These are phyloP conservation scores for Ceratosolen solmsi DNA, from an alignment of 1,140 invertebrate genomes.

Conservation along the genomic window DNA sequence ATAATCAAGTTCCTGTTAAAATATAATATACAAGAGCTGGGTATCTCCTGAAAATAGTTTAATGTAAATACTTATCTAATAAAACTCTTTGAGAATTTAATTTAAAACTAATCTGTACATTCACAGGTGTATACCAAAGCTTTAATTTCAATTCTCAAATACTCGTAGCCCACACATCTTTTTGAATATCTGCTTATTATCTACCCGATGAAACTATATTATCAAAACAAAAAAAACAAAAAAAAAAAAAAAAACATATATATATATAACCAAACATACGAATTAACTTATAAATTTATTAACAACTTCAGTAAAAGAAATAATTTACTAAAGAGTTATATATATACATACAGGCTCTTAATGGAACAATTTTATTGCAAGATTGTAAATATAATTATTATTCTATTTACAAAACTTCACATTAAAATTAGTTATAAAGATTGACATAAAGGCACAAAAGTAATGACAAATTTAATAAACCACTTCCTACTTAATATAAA, in stretches of 20 bases:
- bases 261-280: slow-evolving; percentile 40
- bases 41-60: slow-evolving; percentile 52
- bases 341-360: slow-evolving; percentile 43
- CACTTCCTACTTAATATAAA: slow-evolving; percentile 50
- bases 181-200: not conserved
- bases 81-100: slow-evolving; percentile 40
- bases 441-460: slow-evolving; percentile 50
- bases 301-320: slow-evolving; percentile 51
- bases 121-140: not conserved
- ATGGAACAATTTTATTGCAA: slow-evolving; percentile 50
- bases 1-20: slow-evolving; percentile 46
- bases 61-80: slow-evolving; percentile 49
- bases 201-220: slow-evolving; percentile 13
- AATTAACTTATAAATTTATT: slow-evolving; percentile 57
- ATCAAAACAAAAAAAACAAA: slow-evolving; percentile 28
- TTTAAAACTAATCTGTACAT: slow-evolving; percentile 16
- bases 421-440: slow-evolving; percentile 50
- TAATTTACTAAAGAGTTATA: slow-evolving; percentile 48
- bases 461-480: slow-evolving; percentile 52
- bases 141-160: slow-evolving; percentile 1
- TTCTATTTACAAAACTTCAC: slow-evolving; percentile 52
- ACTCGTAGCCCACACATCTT: not conserved
- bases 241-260: no score
- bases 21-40: slow-evolving; percentile 36
- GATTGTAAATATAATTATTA: slow-evolving; percentile 47